Base-by-base conservation (phyloP, 23 tunicate species). In the Trididemnum miniatum region DNA sequence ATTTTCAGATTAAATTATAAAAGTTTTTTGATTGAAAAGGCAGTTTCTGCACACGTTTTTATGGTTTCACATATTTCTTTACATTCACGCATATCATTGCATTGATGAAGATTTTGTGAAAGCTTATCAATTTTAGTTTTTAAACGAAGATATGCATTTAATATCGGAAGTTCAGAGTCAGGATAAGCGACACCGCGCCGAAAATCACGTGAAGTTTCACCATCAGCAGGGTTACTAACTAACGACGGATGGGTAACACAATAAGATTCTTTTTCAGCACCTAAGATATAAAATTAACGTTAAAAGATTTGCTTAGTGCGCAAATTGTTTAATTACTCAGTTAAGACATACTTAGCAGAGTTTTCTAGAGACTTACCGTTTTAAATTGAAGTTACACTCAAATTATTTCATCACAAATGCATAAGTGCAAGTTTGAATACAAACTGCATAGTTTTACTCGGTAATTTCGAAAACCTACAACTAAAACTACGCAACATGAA, bases 21-120 rank as follows among this genome's bases (percentile, higher is more conserved):
- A 64, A 64, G 71, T n/a, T 64, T 64, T 64, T 64, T 64, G 20
- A 64, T n/a, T 5, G 71, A 20, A 64, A 64, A 5, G n/a, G 71
- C 71, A 64, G 71, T 26, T 64, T 64, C 71, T 5, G 71, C 30
- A 26, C 71, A 64, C 30, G 24, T 24, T 26, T 64, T 64, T 12
- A 64, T 64, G n/a, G 71, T 24, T 5, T n/a, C 5, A n/a, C 71
- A 64, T 12, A 64, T 23, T 12, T 64, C 18, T 18, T 49, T 49
- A 49, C 15, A 9, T 49, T 49, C 57, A 18, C 18, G 15, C 57
- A 49, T 9, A 49, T 49, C 18, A 9, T 49, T 18, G 18, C 57
- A 49, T 49, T 49, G 15, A 49, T 9, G 12, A 9, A 49, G 57
- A 9, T 49, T 49, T 18, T 49, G 12, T 49, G 57, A 49, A 12